These are phyloP conservation scores for Drepana falcataria DNA, from an alignment of 2,888 invertebrate species.

Conservation along the genomic window DNA sequence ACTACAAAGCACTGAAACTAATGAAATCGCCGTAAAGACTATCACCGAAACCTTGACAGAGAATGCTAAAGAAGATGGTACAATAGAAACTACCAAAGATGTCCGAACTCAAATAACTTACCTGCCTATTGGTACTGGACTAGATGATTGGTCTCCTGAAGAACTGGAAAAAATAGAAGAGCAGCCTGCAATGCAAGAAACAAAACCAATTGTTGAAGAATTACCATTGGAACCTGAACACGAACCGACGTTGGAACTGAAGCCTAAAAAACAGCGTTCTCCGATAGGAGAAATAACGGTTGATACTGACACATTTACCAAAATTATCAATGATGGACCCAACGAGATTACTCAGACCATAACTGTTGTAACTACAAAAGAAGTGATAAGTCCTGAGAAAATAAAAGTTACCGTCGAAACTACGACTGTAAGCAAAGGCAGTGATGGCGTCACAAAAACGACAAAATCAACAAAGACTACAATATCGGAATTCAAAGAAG, in stretches of 20 bases:
- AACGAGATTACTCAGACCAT: slow-evolving; percentile 69
- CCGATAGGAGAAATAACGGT: slow-evolving; percentile 70
- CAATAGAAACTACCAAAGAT: slow-evolving; percentile 70
- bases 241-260: slow-evolving; percentile 33
- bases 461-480: slow-evolving; percentile 74
- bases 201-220: slow-evolving; percentile 34
- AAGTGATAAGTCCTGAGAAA: slow-evolving; percentile 71
- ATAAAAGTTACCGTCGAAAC: slow-evolving; percentile 69
- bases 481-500: slow-evolving; percentile 70
- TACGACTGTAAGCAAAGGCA: slow-evolving; percentile 66
- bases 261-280: slow-evolving; percentile 59
- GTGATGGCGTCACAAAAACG: slow-evolving; percentile 68
- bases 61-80: slow-evolving; percentile 58
- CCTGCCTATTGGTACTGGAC: slow-evolving; percentile 60
- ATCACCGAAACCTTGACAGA: slow-evolving; percentile 69
- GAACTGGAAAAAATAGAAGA: slow-evolving; percentile 61
- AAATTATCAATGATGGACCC: slow-evolving; percentile 62
- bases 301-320: slow-evolving; percentile 68
- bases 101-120: slow-evolving; percentile 71
- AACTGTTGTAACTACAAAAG: slow-evolving; percentile 70
- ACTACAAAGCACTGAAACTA: slow-evolving; percentile 50
- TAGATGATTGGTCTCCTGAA: slow-evolving; percentile 72
- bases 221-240: slow-evolving; percentile 36
- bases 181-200: slow-evolving; percentile 39
- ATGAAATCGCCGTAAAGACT: slow-evolving; percentile 67